phyloP scores from a whole-genome alignment of 2,888 invertebrate species.

The Elysia crispata region DNA sequence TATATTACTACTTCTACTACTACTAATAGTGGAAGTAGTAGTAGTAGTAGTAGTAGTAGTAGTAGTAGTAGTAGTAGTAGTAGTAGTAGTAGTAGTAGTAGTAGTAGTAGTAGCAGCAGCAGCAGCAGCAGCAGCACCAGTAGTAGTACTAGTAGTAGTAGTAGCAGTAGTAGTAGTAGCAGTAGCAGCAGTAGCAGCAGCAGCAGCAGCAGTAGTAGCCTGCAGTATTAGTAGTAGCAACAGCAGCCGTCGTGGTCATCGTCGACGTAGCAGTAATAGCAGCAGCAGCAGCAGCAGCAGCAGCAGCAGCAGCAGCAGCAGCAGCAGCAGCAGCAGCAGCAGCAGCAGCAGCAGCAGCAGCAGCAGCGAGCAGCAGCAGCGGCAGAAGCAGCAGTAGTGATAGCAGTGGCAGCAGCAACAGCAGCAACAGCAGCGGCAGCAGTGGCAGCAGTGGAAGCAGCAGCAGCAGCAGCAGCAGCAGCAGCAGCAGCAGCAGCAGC shows the following conservation, averaged over 20 bases:
- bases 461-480: too few relatives aligned
- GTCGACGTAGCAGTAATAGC: conserved; percentile 48
- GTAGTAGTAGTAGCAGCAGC: too few relatives aligned
- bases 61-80: too few relatives aligned
- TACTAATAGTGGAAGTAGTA: too few relatives aligned
- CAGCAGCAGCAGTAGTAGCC: too few relatives aligned
- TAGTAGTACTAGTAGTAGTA: conserved; percentile 46
- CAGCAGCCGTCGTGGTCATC: conserved; percentile 49
- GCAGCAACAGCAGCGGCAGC: neutral
- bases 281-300: conserved; percentile 47
- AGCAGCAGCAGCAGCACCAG: conserved; percentile 50
- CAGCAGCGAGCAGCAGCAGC: too few relatives aligned
- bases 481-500: neutral
- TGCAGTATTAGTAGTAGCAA: conserved; percentile 50
- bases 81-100: too few relatives aligned
- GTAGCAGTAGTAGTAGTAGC: conserved; percentile 37
- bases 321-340: conserved; percentile 43
- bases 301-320: conserved; percentile 48
- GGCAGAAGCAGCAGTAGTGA: too few relatives aligned
- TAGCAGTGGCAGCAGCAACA: neutral
- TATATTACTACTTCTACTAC: too few relatives aligned
- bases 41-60: too few relatives aligned
- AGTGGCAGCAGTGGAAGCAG: neutral
- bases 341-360: conserved; percentile 44
- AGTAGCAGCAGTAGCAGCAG: conserved; percentile 46